These are phyloP conservation scores for Latrodectus geometricus DNA, from an alignment of 1,140 invertebrate species.

Conservation along the genomic window DNA sequence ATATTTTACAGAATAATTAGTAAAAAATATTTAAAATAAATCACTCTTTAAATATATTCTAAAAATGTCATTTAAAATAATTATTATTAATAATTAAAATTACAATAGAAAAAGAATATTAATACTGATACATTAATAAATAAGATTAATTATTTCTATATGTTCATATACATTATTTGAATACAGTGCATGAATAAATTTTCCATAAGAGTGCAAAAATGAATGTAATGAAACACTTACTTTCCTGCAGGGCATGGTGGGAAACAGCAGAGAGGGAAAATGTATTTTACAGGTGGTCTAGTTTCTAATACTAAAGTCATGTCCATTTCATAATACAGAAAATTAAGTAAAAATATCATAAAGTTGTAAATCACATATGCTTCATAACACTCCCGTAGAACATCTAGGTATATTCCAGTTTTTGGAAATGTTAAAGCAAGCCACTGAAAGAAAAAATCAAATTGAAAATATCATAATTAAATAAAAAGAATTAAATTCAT, in stretches of 20 bases:
- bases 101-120: too few relatives aligned
- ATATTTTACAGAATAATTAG: too few relatives aligned
- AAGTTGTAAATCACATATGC: slow-evolving; percentile 93
- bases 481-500: background rate
- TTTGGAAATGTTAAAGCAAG: slow-evolving; percentile 75
- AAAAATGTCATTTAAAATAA: too few relatives aligned
- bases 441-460: slow-evolving; percentile 74
- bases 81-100: too few relatives aligned
- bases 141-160: too few relatives aligned
- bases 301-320: slow-evolving; percentile 83
- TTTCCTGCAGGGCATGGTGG: slow-evolving; percentile 68
- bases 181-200: too few relatives aligned
- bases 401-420: slow-evolving; percentile 91
- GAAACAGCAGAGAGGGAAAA: slow-evolving; percentile 66
- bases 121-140: too few relatives aligned
- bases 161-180: too few relatives aligned
- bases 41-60: too few relatives aligned
- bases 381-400: slow-evolving; percentile 94
- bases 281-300: slow-evolving; percentile 79
- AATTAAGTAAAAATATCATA: slow-evolving; percentile 93
- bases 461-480: background rate
- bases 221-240: slow-evolving; percentile 64
- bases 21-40: too few relatives aligned
- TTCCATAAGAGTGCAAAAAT: background rate
- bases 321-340: slow-evolving; percentile 82